phyloP scores from a whole-genome alignment of 1,140 invertebrate genomes.

The Tyrophagus putrescentiae region DNA sequence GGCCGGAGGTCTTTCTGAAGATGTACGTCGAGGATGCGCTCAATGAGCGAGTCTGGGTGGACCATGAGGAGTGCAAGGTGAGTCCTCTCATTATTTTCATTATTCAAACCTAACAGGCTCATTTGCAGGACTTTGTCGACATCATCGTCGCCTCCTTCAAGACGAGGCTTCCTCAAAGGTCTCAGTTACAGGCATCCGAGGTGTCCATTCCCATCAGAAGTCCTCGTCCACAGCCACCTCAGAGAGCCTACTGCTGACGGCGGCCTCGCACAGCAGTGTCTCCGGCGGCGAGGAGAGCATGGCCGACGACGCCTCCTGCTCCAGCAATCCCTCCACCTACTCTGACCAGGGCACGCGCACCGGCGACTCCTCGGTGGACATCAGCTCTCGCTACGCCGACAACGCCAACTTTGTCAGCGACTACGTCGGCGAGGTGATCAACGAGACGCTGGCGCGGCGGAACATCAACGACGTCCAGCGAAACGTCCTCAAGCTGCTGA shows the following conservation, averaged over 20 bases:
- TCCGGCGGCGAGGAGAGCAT: not conserved
- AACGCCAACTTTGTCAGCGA: slow-evolving; percentile 55
- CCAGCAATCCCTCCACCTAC: slow-evolving; percentile 13
- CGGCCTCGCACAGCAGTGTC: not conserved
- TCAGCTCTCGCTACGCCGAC: slow-evolving; percentile 30
- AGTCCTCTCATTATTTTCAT: not conserved
- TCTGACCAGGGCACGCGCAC: slow-evolving; percentile 8
- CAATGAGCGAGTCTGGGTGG: slow-evolving; percentile 81
- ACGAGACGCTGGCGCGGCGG: slow-evolving; percentile 65
- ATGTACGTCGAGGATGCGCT: slow-evolving; percentile 81
- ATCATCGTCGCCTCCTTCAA: slow-evolving; percentile 78
- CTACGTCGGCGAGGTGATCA: slow-evolving; percentile 65
- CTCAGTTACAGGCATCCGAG: slow-evolving; percentile 24
- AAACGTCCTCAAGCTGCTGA: slow-evolving; percentile 69
- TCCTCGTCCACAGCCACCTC: not conserved
- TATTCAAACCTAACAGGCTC: not conserved
- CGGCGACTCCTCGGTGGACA: slow-evolving; percentile 18
- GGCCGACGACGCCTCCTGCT: slow-evolving; percentile 26
- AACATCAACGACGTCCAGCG: slow-evolving; percentile 62
- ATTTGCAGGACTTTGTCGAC: slow-evolving; percentile 53
- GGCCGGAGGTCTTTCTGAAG: slow-evolving; percentile 43
- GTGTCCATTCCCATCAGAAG: not conserved
- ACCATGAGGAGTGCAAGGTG: slow-evolving; percentile 68
- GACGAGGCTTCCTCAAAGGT: slow-evolving; percentile 51
- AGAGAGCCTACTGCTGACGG: not conserved